Evolutionary conservation across 2,113 vertebrate genomes (phyloP).

Genomic region (Protobothrops flavoviridis): DNA sequence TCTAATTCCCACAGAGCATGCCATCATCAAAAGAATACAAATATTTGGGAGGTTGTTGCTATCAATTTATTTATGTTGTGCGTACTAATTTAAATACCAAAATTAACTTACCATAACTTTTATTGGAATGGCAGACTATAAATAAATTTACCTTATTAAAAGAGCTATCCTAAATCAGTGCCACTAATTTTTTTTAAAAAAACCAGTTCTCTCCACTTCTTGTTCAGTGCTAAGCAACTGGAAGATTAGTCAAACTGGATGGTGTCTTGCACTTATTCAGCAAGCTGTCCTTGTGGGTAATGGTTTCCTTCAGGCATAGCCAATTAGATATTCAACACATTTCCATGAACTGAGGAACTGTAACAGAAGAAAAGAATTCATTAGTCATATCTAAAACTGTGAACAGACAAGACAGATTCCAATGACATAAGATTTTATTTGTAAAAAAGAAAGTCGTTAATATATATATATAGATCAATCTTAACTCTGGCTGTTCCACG

Average conservation of each 20-base stretch:
- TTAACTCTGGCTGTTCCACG: not conserved
- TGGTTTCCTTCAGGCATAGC: not conserved
- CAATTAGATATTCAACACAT: not conserved
- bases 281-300: not conserved
- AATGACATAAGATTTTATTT: constrained; percentile 17
- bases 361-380: not conserved
- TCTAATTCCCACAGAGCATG: not conserved
- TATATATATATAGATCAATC: not conserved
- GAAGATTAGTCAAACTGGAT: not conserved
- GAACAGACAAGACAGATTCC: not conserved
- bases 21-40: not conserved
- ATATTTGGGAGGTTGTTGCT: not conserved
- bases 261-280: not conserved
- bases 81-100: not conserved
- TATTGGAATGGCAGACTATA: not conserved
- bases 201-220: too few relatives aligned
- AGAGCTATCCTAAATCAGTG: not conserved
- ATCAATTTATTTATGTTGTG: not conserved
- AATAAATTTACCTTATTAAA: not conserved
- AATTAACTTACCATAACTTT: not conserved
- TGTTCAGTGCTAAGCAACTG: not conserved
- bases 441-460: not conserved
- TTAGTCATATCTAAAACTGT: not conserved
- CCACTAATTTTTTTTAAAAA: not conserved
- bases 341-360: not conserved